Evolutionary conservation across 2,797 vertebrate species (phyloP).

Genomic region (Microchirus variegatus): DNA sequence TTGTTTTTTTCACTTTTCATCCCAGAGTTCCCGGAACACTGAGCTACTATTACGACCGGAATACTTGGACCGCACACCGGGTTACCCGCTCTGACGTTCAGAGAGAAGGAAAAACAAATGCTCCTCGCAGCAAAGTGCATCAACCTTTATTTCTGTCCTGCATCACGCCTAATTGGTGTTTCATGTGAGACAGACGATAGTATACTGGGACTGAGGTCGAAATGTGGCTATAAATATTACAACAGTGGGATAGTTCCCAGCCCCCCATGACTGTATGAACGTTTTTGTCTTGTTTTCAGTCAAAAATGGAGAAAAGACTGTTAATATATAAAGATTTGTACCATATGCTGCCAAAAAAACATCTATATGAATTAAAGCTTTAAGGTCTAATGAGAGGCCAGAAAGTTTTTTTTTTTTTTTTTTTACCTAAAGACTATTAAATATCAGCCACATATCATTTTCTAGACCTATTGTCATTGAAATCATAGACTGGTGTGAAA

Average conservation of each 20-base stretch:
- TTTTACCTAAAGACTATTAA: neutral
- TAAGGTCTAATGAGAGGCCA: neutral
- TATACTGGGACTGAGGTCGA: constrained; percentile 41
- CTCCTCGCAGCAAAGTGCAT: constrained; percentile 61
- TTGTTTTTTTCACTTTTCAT: constrained; percentile 68
- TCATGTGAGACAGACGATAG: constrained; percentile 59
- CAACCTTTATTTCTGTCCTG: constrained; percentile 67
- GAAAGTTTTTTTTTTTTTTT: neutral
- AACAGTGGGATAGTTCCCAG: constrained; percentile 43
- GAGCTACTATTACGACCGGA: constrained; percentile 76
- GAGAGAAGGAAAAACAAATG: constrained; percentile 56
- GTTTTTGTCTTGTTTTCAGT: constrained; percentile 24
- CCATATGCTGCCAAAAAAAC: constrained; percentile 17
- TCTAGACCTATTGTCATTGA: neutral
- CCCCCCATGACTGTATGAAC: constrained; percentile 21
- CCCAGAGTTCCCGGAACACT: constrained; percentile 76
- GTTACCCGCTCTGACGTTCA: constrained; percentile 66
- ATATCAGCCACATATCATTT: neutral
- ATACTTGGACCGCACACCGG: constrained; percentile 75
- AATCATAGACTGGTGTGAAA: neutral
- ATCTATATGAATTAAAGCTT: constrained; percentile 4
- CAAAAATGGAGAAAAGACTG: constrained; percentile 40
- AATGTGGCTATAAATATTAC: constrained; percentile 54
- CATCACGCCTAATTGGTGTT: constrained; percentile 66
- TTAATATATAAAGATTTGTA: constrained; percentile 33